These are phyloP conservation scores for Sesia bembeciformis DNA, from an alignment of 2,888 invertebrate species.

Conservation along the genomic window DNA sequence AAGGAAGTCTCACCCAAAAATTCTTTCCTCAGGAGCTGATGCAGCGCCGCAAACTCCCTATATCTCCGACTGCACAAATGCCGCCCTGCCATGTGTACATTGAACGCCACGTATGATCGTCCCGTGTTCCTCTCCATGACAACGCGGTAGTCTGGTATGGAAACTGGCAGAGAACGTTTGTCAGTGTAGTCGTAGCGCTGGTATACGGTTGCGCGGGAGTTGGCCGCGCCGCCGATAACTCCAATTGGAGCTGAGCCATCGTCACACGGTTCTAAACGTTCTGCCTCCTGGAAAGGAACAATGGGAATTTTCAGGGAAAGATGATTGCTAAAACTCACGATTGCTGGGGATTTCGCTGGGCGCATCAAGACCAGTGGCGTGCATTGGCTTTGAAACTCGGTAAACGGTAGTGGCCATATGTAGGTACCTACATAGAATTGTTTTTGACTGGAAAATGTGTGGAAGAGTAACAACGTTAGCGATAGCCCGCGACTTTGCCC, in stretches of 20 bases:
- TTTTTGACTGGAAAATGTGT: no score
- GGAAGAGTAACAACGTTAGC: no score
- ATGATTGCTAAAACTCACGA: no score
- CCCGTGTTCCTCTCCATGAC: constrained; percentile 87
- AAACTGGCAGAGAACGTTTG: constrained; percentile 90
- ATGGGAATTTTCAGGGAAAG: no score
- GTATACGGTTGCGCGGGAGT: constrained; percentile 59
- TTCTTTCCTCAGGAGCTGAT: constrained; percentile 92
- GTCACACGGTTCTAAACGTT: constrained; percentile 88
- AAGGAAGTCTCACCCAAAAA: constrained; percentile 79
- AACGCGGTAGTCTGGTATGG: constrained; percentile 96
- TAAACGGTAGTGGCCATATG: no score
- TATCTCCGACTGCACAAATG: constrained; percentile 97
- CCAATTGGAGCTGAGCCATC: constrained; percentile 73
- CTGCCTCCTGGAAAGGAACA: constrained; percentile 78
- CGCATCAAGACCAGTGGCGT: no score
- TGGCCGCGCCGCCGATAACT: constrained; percentile 61
- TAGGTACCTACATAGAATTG: no score
- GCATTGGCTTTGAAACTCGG: no score
- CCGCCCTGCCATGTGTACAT: constrained; percentile 99
- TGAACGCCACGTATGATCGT: constrained; percentile 95
- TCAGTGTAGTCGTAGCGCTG: constrained; percentile 93
- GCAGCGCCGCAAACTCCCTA: constrained; percentile 93
- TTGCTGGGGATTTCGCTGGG: no score
- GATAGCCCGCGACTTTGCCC: no score